Evolutionary conservation across 2,888 invertebrate genomes (phyloP).

Genomic region (Drosophila ezoana): DNA sequence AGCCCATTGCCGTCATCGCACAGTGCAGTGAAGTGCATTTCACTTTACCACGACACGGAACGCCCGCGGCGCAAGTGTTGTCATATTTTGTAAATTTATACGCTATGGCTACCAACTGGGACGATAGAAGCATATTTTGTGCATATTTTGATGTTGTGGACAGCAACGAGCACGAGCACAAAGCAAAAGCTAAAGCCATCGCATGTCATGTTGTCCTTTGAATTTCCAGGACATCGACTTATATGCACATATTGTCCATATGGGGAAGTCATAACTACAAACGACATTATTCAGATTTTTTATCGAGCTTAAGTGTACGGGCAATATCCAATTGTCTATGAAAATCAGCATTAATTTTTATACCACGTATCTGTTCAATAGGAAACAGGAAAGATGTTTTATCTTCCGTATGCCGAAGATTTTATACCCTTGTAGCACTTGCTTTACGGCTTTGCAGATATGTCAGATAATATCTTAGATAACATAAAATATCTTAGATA

Average conservation of each 20-base stretch:
- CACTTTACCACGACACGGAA: conserved; percentile 49
- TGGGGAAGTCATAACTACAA: neutral
- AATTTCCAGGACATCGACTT: conserved; percentile 6
- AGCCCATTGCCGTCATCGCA: conserved; percentile 4
- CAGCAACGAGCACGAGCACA: conserved; percentile 12
- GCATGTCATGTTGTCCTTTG: conserved; percentile 40
- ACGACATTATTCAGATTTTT: no score
- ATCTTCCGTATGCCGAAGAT: no score
- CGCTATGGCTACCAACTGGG: conserved; percentile 1
- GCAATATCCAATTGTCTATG: conserved; percentile 7
- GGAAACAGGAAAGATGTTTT: no score
- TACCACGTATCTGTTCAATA: neutral
- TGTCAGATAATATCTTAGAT: no score
- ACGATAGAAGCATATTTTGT: neutral
- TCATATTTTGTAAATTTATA: conserved; percentile 35
- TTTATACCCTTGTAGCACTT: no score
- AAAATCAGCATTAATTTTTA: neutral
- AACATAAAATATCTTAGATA: no score
- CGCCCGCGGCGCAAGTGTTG: conserved; percentile 57
- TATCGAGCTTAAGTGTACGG: conserved; percentile 2
- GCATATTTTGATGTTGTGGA: conserved; percentile 49
- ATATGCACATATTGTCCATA: neutral
- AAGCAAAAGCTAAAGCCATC: conserved; percentile 38
- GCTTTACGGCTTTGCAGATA: no score
- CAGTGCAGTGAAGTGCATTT: conserved; percentile 50